Conservation (phyloP, 2,888 invertebrate species). For the Aleiodes leptofemur region DNA sequence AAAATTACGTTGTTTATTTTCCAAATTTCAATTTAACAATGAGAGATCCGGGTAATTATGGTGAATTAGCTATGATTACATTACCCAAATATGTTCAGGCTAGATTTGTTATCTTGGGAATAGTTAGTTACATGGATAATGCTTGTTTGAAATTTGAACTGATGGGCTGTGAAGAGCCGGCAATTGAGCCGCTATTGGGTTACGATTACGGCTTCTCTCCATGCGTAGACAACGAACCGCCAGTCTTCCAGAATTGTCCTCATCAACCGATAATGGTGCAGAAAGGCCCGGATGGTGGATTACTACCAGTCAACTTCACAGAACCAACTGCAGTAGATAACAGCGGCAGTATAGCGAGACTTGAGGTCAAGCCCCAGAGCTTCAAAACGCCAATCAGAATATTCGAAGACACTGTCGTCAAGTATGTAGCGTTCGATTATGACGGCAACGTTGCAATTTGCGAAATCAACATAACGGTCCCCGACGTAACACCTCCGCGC, state of each 20-base stretch:
- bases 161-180: slow-evolving; percentile 95
- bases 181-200: slow-evolving; percentile 88
- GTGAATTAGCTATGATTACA: slow-evolving; percentile 96
- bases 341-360: slow-evolving; percentile 93
- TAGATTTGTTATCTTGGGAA: slow-evolving; percentile 94
- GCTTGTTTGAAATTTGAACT: slow-evolving; percentile 97
- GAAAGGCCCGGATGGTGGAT: slow-evolving; percentile 92
- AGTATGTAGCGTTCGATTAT: slow-evolving; percentile 97
- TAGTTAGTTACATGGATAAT: slow-evolving; percentile 97
- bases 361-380: slow-evolving; percentile 94
- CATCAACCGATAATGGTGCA: slow-evolving; percentile 93
- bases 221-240: slow-evolving; percentile 97
- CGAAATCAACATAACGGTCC: slow-evolving; percentile 95
- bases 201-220: slow-evolving; percentile 96
- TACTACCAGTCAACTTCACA: slow-evolving; percentile 93
- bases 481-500: slow-evolving; percentile 92
- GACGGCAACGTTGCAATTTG: slow-evolving; percentile 98
- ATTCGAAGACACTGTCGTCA: slow-evolving; percentile 93
- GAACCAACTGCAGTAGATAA: slow-evolving; percentile 97
- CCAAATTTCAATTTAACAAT: slow-evolving; percentile 96
- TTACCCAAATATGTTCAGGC: slow-evolving; percentile 95
- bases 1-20: slow-evolving; percentile 97
- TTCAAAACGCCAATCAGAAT: slow-evolving; percentile 92
- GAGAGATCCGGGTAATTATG: slow-evolving; percentile 97
- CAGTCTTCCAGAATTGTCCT: slow-evolving; percentile 97